Evolutionary conservation across 2,797 vertebrate genomes (phyloP).

Genomic region (Cottoperca gobio): DNA sequence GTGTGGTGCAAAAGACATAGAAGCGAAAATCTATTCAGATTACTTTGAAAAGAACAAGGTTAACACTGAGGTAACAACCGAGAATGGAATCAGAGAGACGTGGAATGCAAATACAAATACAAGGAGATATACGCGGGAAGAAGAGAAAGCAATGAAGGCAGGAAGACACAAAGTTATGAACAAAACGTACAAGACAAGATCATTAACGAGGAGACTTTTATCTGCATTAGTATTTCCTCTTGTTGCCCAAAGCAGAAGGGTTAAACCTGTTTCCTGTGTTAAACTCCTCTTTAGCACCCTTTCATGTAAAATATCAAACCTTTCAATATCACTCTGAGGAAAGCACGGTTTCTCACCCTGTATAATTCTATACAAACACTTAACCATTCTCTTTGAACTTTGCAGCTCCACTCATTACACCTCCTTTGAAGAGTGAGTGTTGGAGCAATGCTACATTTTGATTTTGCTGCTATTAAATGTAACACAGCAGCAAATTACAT

Average conservation of each 20-base stretch:
- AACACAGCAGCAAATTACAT: slow-evolving; percentile 83
- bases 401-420: slow-evolving; percentile 80
- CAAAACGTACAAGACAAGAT: slow-evolving; percentile 28
- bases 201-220: slow-evolving; percentile 45
- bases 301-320: slow-evolving; percentile 85
- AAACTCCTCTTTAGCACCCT: slow-evolving; percentile 83
- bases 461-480: slow-evolving; percentile 85
- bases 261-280: slow-evolving; percentile 84
- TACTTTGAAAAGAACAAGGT: slow-evolving; percentile 50
- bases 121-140: not conserved
- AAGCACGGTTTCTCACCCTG: slow-evolving; percentile 71
- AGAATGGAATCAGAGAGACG: slow-evolving; percentile 18
- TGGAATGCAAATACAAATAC: slow-evolving; percentile 18
- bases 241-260: slow-evolving; percentile 74
- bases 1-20: slow-evolving; percentile 21
- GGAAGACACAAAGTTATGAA: slow-evolving; percentile 20
- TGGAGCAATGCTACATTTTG: slow-evolving; percentile 79
- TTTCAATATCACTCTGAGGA: slow-evolving; percentile 81
- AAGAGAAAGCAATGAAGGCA: slow-evolving; percentile 10
- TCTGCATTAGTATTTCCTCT: slow-evolving; percentile 61
- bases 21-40: slow-evolving; percentile 50
- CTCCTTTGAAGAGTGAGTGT: slow-evolving; percentile 84
- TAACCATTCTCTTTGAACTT: slow-evolving; percentile 86
- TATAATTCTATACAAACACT: slow-evolving; percentile 84
- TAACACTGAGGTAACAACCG: slow-evolving; percentile 37